Percentiles rank a stretch among this genome's conserved stretches.
Conservation (phyloP, 2,113 vertebrate species). For the Nannobrachium achirus region DNA sequence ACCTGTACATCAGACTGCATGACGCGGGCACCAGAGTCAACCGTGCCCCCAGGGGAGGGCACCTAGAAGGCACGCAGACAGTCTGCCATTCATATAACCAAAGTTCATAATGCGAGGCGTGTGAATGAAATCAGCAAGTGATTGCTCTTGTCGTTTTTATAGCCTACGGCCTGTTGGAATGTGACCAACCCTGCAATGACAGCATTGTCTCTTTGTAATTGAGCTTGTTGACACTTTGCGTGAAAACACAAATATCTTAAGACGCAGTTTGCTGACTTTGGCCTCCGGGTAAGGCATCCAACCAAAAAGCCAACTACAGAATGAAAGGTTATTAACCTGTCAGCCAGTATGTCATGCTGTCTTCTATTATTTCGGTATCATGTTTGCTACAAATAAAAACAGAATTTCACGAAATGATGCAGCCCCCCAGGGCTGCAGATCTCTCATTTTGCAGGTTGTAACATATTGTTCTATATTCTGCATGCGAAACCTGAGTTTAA, state of each 20-base stretch:
- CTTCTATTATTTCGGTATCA: not conserved
- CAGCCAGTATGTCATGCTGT: too few relatives aligned
- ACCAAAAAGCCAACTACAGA: too few relatives aligned
- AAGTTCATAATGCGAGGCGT: constrained; percentile 11
- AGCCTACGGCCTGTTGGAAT: constrained; percentile 2
- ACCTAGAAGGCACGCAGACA: constrained; percentile 31
- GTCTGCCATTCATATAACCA: constrained; percentile 45
- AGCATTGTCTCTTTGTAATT: not conserved
- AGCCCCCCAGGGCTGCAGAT: too few relatives aligned
- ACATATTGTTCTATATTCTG: too few relatives aligned
- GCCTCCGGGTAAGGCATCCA: too few relatives aligned
- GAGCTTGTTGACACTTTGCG: too few relatives aligned
- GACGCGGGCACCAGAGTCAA: constrained; percentile 44
- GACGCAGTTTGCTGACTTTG: too few relatives aligned
- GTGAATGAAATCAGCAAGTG: constrained; percentile 2
- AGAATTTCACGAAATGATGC: not conserved
- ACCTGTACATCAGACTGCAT: constrained; percentile 65
- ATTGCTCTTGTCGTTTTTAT: constrained; percentile 10
- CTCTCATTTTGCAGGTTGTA: too few relatives aligned
- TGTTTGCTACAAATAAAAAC: not conserved
- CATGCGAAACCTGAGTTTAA: not conserved
- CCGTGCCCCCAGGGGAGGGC: constrained; percentile 31
- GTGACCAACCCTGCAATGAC: not conserved
- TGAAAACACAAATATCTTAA: too few relatives aligned
- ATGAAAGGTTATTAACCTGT: too few relatives aligned